phyloP scores from a whole-genome alignment of 1,140 invertebrate genomes.

The Acromyrmex heyeri region DNA sequence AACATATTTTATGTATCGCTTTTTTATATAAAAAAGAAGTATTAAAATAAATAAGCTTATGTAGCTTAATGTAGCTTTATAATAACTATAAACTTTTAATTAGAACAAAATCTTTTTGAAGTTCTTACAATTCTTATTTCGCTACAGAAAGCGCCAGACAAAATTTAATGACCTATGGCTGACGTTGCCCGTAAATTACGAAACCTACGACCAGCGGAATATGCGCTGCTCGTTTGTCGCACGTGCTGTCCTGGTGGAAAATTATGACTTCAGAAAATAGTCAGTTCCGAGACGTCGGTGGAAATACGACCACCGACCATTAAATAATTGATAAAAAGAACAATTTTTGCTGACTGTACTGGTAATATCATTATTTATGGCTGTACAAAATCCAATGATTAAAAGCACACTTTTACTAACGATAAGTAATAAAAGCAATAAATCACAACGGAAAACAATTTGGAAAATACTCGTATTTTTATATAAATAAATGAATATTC shows the following conservation, averaged over 20 bases:
- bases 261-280: conserved; percentile 55
- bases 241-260: conserved; percentile 49
- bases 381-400: background rate
- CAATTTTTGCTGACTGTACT: background rate
- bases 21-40: background rate
- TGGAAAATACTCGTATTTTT: conserved; percentile 1
- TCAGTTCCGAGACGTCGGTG: conserved; percentile 45
- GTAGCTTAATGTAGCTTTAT: background rate
- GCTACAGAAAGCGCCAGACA: conserved; percentile 24
- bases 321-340: conserved; percentile 33
- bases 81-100: conserved; percentile 26
- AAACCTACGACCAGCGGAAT: conserved; percentile 52
- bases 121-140: conserved; percentile 35
- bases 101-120: conserved; percentile 37
- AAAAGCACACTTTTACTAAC: background rate
- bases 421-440: background rate
- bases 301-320: conserved; percentile 33
- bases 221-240: conserved; percentile 60
- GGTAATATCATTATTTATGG: background rate
- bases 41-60: background rate
- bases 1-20: background rate
- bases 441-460: background rate
- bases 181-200: conserved; percentile 56
- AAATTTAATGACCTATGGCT: conserved; percentile 64
- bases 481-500: background rate